phyloP scores from a whole-genome alignment of 2,797 vertebrate genomes.

The Pampus argenteus region DNA sequence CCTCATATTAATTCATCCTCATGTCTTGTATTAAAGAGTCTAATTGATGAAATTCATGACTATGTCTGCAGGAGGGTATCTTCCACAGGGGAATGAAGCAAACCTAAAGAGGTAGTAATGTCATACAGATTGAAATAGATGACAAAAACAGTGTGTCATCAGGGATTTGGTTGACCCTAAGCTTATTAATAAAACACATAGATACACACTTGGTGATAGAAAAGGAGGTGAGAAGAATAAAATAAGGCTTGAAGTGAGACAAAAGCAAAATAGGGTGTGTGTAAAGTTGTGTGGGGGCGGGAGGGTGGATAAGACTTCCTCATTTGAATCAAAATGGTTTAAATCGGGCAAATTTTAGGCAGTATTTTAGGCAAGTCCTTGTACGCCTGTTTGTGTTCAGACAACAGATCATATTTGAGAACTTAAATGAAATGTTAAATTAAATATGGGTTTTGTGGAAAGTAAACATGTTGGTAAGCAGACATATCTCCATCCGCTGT shows the following conservation, averaged over 20 bases:
- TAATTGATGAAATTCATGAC: conserved; percentile 47
- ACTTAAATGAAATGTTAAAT: neutral
- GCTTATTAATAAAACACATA: conserved; percentile 19
- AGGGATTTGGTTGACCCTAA: conserved; percentile 28
- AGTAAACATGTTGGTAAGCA: neutral
- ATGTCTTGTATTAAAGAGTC: conserved; percentile 39
- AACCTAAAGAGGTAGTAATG: conserved; percentile 1
- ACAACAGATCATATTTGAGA: neutral
- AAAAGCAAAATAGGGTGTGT: conserved; percentile 2
- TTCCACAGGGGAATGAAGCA: conserved; percentile 26
- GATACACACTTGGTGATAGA: conserved; percentile 7
- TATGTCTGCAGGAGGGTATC: conserved; percentile 2
- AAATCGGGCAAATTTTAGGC: neutral
- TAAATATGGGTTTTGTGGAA: neutral
- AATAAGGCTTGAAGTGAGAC: neutral
- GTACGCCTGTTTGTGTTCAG: no score
- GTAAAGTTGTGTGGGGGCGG: neutral
- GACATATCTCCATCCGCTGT: no score
- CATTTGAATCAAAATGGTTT: neutral
- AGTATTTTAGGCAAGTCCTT: no score
- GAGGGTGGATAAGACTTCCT: neutral
- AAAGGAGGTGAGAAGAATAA: conserved; percentile 5
- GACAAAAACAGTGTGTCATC: conserved; percentile 31
- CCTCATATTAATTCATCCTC: conserved; percentile 37
- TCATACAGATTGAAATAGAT: conserved; percentile 28